These are phyloP conservation scores for Ceuthmochares aereus DNA, from an alignment of 2,113 vertebrate genomes.

Conservation along the genomic window DNA sequence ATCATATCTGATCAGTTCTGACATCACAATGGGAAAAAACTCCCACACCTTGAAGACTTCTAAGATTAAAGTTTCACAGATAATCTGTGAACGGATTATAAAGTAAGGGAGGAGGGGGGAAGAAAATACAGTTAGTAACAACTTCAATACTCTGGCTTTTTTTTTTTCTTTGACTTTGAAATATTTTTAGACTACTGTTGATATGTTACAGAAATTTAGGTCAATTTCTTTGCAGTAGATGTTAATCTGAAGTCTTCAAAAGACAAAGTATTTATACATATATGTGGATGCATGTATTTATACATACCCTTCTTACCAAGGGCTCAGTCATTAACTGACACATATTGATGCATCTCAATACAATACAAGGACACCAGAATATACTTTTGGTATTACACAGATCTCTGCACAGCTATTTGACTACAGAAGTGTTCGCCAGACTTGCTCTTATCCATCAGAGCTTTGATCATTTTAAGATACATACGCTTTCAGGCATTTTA, in stretches of 20 bases:
- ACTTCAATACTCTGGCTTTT: neutral
- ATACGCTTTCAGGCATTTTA: neutral
- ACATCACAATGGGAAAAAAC: neutral
- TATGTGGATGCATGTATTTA: neutral
- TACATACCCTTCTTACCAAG: neutral
- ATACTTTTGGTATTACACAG: neutral
- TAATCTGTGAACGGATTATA: slow-evolving; percentile 20
- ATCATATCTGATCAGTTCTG: slow-evolving; percentile 36
- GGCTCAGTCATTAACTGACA: neutral
- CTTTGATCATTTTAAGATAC: neutral
- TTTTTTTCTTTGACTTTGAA: neutral
- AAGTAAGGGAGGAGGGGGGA: neutral
- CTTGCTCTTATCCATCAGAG: neutral
- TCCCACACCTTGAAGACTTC: neutral
- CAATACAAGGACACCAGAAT: neutral
- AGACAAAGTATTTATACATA: neutral
- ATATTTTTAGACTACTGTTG: slow-evolving; percentile 16
- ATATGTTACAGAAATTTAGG: slow-evolving; percentile 27
- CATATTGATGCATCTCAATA: neutral
- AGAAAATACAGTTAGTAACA: neutral
- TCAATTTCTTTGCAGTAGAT: slow-evolving; percentile 7
- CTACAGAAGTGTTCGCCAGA: neutral
- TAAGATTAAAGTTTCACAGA: slow-evolving; percentile 13
- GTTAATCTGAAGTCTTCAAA: slow-evolving; percentile 24
- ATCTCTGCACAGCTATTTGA: neutral